phyloP scores from a whole-genome alignment of 2,113 vertebrate genomes.

The Brienomyrus longianalis region DNA sequence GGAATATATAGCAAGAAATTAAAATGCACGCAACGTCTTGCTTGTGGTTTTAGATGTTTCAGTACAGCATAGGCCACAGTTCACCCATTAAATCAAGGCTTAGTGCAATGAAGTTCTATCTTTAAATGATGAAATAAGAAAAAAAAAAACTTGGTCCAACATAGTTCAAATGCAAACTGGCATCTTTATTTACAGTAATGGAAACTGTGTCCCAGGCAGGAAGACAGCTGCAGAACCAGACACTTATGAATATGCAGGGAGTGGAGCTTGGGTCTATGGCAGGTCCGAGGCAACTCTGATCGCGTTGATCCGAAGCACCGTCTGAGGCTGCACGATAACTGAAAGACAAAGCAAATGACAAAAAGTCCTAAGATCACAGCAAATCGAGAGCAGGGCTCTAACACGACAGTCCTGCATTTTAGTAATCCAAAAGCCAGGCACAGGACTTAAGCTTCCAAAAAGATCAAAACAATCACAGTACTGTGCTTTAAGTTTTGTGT shows the following conservation, averaged over 20 bases:
- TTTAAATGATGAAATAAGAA: neutral
- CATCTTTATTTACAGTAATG: constrained; percentile 19
- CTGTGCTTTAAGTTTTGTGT: neutral
- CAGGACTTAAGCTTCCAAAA: neutral
- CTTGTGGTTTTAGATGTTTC: neutral
- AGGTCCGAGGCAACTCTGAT: constrained; percentile 65
- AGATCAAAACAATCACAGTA: neutral
- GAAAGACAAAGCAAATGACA: constrained; percentile 35
- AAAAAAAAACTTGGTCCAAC: neutral
- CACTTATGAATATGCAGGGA: neutral
- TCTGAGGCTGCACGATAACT: constrained; percentile 67
- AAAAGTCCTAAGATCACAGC: neutral
- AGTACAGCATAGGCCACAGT: neutral
- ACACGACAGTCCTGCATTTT: neutral
- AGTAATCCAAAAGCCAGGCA: neutral
- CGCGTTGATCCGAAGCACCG: constrained; percentile 71
- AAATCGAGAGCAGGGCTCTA: neutral
- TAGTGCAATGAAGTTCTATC: neutral
- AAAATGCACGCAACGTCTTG: neutral
- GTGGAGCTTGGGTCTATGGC: constrained; percentile 35
- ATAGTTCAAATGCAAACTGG: neutral
- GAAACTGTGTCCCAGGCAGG: neutral
- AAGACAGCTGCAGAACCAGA: neutral
- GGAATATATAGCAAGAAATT: neutral
- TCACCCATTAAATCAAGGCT: neutral